Percentiles rank a stretch among this genome's conserved stretches.
These are phyloP conservation scores for Arrhamphus sclerolepis DNA, from an alignment of 2,797 vertebrate species.

Conservation along the genomic window DNA sequence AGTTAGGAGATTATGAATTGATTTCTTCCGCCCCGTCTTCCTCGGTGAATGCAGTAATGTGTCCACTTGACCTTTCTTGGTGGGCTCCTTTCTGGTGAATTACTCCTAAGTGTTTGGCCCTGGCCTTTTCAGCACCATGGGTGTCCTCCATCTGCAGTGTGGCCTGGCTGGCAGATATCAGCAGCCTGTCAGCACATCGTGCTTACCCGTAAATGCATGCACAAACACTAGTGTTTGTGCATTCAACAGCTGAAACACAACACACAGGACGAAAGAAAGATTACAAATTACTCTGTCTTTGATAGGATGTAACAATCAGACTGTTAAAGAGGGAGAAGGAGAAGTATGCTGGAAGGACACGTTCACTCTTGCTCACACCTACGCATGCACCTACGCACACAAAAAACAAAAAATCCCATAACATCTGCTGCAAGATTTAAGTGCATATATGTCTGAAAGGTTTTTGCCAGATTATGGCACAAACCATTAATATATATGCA, in stretches of 20 bases:
- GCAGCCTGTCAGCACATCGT: constrained; percentile 60
- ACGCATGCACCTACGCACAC: too few relatives aligned
- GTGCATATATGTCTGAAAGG: too few relatives aligned
- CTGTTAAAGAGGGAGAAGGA: too few relatives aligned
- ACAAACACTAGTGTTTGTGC: constrained; percentile 15
- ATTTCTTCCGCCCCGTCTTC: constrained; percentile 81
- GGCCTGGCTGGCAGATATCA: constrained; percentile 67
- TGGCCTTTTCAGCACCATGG: constrained; percentile 80
- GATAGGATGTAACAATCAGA: background rate
- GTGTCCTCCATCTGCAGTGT: constrained; percentile 70
- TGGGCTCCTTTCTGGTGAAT: constrained; percentile 75
- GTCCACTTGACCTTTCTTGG: constrained; percentile 81
- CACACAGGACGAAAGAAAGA: constrained; percentile 9
- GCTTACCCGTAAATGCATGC: constrained; percentile 23
- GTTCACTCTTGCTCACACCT: too few relatives aligned
- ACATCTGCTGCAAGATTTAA: too few relatives aligned
- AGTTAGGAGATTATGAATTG: constrained; percentile 81
- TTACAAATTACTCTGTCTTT: constrained; percentile 1
- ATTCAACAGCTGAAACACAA: constrained; percentile 25
- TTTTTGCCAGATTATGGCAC: too few relatives aligned
- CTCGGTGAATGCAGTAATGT: constrained; percentile 70
- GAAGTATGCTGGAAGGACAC: too few relatives aligned
- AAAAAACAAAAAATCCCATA: too few relatives aligned
- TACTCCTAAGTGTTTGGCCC: constrained; percentile 76
- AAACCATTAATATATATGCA: too few relatives aligned